Base-by-base conservation (phyloP, 2,113 vertebrate species). In the Scytalopus superciliaris region DNA sequence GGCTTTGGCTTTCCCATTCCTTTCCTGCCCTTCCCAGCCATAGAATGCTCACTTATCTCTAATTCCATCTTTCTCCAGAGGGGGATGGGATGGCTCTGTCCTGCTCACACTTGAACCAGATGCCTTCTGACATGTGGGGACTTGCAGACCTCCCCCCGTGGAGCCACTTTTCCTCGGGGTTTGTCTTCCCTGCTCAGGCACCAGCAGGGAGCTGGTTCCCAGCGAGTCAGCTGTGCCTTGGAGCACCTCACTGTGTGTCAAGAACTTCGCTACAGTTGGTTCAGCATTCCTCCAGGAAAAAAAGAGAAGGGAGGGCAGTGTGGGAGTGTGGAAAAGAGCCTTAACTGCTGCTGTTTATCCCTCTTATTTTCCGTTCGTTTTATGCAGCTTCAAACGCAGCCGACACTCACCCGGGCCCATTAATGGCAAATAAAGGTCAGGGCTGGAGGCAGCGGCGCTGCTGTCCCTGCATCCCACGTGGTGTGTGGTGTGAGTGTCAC, bases 391-490 rank as follows among this genome's bases (percentile, higher is more conserved):
- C 95, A 92, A 95, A 97, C 81, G 40, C 93, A 79, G 84, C 55
- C 23, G 30, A 93, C 87, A 31, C 89, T 98, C 94, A 67, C 64
- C 35, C 24, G 3, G 70, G 66, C 76, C 95, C 95, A 95, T 97
- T 97, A 97, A 97, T 93, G 93, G 96, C 97, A 97, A 97, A 96
- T 96, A 94, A 98, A 98, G 97, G 97, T 97, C 97, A 96, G 44
- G 86, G 95, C 96, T 82, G 75, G 95, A 95, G 97, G 90, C 81
- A 8, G 63, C 37, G 4, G 93, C 3, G 42, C 84, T 87, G 89
- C 94, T 10, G 67, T 87, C 67, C 55, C 69, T n/a, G 2, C 76
- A 53, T 95, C 90, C 79, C 42, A 21, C 37, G 18, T 39, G 57
- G 50, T 18, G 33, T 44, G 45, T 22, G n/a, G 33, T 10, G 14